Conservation (phyloP, 1,140 invertebrate genomes). For the Heliconius nattereri region DNA sequence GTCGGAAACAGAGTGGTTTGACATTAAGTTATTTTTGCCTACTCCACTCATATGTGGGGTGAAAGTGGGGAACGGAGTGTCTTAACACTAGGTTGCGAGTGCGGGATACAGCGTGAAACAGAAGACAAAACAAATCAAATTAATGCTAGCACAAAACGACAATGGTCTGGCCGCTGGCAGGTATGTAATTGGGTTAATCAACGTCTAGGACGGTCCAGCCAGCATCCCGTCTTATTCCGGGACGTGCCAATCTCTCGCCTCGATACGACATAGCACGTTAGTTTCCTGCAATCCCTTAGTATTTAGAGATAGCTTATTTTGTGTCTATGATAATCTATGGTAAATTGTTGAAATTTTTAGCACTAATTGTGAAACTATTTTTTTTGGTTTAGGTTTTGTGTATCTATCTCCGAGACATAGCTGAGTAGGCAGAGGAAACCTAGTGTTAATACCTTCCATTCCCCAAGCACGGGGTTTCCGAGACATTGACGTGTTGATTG, state of each 20-base stretch:
- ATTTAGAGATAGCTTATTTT: not conserved
- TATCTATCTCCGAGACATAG: too few relatives aligned
- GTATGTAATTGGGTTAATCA: conserved; percentile 36
- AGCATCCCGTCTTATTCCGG: conserved; percentile 32
- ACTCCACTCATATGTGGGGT: too few relatives aligned
- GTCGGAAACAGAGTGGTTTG: too few relatives aligned
- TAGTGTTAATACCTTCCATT: not conserved
- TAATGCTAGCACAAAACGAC: conserved; percentile 23
- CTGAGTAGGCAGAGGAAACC: too few relatives aligned
- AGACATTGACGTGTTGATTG: too few relatives aligned
- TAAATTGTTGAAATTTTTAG: not conserved
- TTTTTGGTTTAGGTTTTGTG: too few relatives aligned
- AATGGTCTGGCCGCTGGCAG: conserved; percentile 33
- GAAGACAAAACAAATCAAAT: conserved; percentile 3
- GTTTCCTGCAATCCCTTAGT: conserved; percentile 17
- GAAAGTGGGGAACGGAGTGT: not conserved
- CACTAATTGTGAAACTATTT: too few relatives aligned
- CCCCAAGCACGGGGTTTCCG: too few relatives aligned
- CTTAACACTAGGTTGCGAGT: not conserved
- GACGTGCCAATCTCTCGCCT: conserved; percentile 32
- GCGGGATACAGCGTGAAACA: not conserved
- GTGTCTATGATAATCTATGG: not conserved
- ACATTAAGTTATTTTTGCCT: too few relatives aligned
- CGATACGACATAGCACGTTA: conserved; percentile 23
- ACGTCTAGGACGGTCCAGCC: conserved; percentile 28